Percentiles rank a stretch among this genome's conserved stretches.
phyloP scores from a whole-genome alignment of 2,797 vertebrate species.

The Gymnoscopelus braueri region DNA sequence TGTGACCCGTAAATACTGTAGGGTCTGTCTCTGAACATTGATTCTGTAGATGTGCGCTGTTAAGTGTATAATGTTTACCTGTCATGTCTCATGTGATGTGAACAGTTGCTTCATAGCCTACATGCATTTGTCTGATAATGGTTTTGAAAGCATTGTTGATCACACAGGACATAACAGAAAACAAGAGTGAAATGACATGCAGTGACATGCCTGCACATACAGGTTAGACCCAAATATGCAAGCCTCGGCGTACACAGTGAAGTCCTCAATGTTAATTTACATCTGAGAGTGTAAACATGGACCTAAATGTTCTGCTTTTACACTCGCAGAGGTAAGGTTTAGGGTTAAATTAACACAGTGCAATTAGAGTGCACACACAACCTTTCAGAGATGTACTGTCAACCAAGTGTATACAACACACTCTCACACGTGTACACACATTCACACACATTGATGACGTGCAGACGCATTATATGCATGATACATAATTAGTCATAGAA shows the following conservation, averaged over 20 bases:
- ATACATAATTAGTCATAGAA: background rate
- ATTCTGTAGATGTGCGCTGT: too few species aligned
- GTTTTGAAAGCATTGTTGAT: conserved; percentile 8
- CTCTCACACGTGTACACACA: conserved; percentile 27
- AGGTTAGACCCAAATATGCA: conserved; percentile 31
- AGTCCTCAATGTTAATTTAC: too few species aligned
- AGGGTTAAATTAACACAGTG: too few species aligned
- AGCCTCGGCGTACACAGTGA: conserved; percentile 23
- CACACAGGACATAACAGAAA: background rate
- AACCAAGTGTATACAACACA: conserved; percentile 29
- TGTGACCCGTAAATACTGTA: too few species aligned
- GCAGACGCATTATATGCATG: background rate
- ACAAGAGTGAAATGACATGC: conserved; percentile 9
- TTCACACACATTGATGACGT: background rate
- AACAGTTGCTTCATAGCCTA: background rate
- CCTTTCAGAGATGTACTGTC: conserved; percentile 7
- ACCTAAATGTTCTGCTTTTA: too few species aligned
- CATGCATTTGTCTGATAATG: conserved; percentile 8
- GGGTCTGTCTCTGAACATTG: too few species aligned
- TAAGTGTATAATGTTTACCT: background rate
- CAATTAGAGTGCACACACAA: too few species aligned
- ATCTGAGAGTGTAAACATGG: too few species aligned
- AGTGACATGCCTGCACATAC: conserved; percentile 28
- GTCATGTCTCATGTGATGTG: background rate
- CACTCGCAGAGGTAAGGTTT: too few species aligned